Percentiles rank a stretch among this genome's conserved stretches.
Conservation (phyloP, 2,797 vertebrate genomes). For the Rhinoraja longicauda region DNA sequence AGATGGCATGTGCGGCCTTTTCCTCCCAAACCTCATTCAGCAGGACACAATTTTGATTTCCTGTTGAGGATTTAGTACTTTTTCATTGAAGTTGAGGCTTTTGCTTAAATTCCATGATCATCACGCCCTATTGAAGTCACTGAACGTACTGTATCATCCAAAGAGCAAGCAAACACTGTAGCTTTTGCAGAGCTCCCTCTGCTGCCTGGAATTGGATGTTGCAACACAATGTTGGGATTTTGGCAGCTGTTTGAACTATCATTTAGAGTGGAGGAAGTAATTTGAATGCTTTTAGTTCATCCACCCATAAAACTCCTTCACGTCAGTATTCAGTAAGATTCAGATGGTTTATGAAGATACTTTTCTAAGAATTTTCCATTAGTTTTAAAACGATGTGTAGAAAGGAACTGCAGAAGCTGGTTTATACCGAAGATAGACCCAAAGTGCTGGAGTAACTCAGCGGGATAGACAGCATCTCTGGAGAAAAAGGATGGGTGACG, state of each 20-base stretch:
- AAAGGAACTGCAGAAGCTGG: too few species aligned
- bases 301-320: background rate
- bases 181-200: constrained; percentile 17
- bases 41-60: background rate
- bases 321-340: background rate
- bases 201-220: background rate
- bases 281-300: background rate
- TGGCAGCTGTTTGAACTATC: background rate
- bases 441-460: too few species aligned
- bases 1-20: background rate
- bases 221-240: background rate
- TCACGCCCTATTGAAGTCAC: background rate
- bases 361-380: background rate
- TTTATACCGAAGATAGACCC: too few species aligned
- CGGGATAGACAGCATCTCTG: too few species aligned
- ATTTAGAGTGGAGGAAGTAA: background rate
- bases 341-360: background rate
- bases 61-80: background rate
- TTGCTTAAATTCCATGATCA: background rate
- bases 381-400: background rate
- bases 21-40: background rate
- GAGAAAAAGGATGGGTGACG: too few species aligned
- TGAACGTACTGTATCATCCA: constrained; percentile 15
- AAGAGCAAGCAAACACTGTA: background rate
- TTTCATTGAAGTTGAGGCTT: background rate